These are phyloP conservation scores for Lottia scabra DNA, from an alignment of 2,888 invertebrate genomes.

Conservation along the genomic window DNA sequence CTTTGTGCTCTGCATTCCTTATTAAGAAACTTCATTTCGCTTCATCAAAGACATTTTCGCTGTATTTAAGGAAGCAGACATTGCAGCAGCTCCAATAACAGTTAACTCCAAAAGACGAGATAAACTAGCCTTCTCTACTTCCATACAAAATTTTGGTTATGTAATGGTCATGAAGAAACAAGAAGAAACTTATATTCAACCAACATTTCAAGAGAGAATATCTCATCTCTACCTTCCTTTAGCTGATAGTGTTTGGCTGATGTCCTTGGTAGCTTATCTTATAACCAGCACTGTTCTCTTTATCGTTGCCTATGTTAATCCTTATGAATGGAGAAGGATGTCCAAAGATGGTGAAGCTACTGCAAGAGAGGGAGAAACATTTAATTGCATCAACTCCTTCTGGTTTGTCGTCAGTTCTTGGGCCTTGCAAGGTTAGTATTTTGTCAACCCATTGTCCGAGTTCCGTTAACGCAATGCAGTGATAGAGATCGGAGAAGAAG, in stretches of 20 bases:
- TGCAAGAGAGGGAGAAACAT: slow-evolving; percentile 54
- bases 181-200: slow-evolving; percentile 16
- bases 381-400: slow-evolving; percentile 58
- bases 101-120: slow-evolving; percentile 34
- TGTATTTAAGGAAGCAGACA: slow-evolving; percentile 39
- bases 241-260: slow-evolving; percentile 52
- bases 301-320: slow-evolving; percentile 53
- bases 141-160: slow-evolving; percentile 44
- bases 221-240: slow-evolving; percentile 45
- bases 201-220: slow-evolving; percentile 41
- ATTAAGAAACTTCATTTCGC: no score
- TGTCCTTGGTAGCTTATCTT: slow-evolving; percentile 47
- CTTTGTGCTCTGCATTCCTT: no score
- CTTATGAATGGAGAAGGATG: slow-evolving; percentile 59
- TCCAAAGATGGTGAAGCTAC: slow-evolving; percentile 52
- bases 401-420: slow-evolving; percentile 54
- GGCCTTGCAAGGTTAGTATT: slow-evolving; percentile 51
- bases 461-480: no score
- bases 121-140: slow-evolving; percentile 48
- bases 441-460: no score
- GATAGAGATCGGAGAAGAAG: no score
- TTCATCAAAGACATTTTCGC: no score
- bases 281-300: slow-evolving; percentile 51
- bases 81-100: slow-evolving; percentile 51
- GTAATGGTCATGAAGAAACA: slow-evolving; percentile 49